Percentiles rank a stretch among this genome's conserved stretches.
Evolutionary conservation across 2,113 vertebrate species (phyloP).

Genomic region (Gila orcuttii): DNA sequence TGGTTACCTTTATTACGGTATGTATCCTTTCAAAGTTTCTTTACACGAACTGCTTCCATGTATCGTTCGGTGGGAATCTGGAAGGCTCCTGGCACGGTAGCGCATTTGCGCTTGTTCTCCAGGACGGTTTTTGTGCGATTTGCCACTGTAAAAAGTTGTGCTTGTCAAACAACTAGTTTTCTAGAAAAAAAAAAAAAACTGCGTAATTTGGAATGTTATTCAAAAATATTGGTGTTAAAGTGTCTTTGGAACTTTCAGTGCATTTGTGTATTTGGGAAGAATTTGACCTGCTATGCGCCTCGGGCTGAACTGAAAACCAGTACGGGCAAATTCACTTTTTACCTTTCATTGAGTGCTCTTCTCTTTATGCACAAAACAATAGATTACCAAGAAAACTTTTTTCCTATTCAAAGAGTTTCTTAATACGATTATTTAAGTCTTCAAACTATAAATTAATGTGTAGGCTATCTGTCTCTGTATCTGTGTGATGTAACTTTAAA

Average conservation of each 20-base stretch:
- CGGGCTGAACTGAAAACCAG: conserved; percentile 61
- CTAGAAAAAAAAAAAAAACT: not conserved
- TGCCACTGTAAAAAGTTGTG: not conserved
- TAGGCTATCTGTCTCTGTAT: not conserved
- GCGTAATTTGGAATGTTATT: not conserved
- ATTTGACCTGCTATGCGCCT: conserved; percentile 54
- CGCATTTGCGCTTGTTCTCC: conserved; percentile 24
- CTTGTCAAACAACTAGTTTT: not conserved
- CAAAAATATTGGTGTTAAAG: not conserved
- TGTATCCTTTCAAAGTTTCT: conserved; percentile 60
- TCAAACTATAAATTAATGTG: not conserved
- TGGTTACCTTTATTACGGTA: conserved; percentile 99
- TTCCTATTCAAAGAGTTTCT: conserved; percentile 5
- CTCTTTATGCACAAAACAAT: conserved; percentile 46
- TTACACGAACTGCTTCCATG: not conserved
- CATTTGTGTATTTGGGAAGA: conserved; percentile 41
- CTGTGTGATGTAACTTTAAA: not conserved
- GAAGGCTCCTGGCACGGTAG: conserved; percentile 17
- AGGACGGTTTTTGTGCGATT: not conserved
- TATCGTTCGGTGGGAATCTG: conserved; percentile 23
- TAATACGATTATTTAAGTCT: too few relatives aligned
- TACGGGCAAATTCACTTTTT: conserved; percentile 56
- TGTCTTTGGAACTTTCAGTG: conserved; percentile 12
- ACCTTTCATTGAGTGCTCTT: conserved; percentile 44
- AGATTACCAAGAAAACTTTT: not conserved